Evolutionary conservation across 2,113 vertebrate species (phyloP), one percentile per base, ranked within the genome.

Genomic region (Naja naja): DNA sequence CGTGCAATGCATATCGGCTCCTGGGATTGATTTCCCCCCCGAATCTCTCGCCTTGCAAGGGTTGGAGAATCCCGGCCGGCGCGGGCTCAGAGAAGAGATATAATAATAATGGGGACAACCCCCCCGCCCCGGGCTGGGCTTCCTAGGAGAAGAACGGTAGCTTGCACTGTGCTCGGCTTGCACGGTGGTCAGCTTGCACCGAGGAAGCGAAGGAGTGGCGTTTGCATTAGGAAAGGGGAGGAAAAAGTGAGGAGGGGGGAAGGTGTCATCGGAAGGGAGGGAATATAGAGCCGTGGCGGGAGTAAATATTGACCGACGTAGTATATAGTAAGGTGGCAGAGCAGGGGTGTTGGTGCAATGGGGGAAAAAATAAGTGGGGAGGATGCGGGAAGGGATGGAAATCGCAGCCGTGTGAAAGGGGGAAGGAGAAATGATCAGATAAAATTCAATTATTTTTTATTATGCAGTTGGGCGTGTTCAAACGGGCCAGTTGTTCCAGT

Each of bases 331-430:
- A 16, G 4, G 30, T n/a, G 4, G 30, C 12, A 34, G 30, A 22
- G 30, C 39, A 0, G 39, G 23, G 0, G 5, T 1, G n/a, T 9
- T 4, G 14, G 55, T 55, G 1, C 0, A 5, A 69, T n/a, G 30
- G 11, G 60, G 3, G 0, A 12, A 18, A 25, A 30, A 52, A 2
- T 18, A 0, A 85, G 6, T 23, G 43, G 30, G 64, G 2, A 0
- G 9, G 81, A 22, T 34, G 60, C 30, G 0, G 43, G n/a, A 23
- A 7, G 3, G 5, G 49, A 0, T 1, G 0, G 1, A 4, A 92
- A 1, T 81, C 18, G 7, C 7, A 81, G 74, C 34, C 74, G 0
- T 20, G 69, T 2, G n/a, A 20, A 7, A 10, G 9, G 16, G 18
- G 47, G 34, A 22, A 6, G 3, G 30, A 12, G 58, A 60, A 27